A percentile compares a stretch with the other conserved stretches of the same genome.
These are phyloP conservation scores for Antitype chi DNA, from an alignment of 2,888 invertebrate genomes.

Conservation along the genomic window DNA sequence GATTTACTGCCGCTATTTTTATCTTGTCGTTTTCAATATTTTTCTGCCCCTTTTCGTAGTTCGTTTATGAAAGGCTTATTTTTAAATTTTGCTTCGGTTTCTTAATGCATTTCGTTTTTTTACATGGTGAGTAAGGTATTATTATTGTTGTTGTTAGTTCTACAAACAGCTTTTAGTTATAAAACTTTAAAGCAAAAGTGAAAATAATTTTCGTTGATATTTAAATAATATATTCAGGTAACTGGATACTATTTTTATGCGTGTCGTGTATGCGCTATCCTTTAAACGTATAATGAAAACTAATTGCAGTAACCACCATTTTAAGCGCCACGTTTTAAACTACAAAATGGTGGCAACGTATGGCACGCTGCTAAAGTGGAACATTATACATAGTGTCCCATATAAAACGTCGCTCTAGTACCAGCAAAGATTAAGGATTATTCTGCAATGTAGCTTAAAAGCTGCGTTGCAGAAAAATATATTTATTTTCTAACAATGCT, in stretches of 20 bases:
- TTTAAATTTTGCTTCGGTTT: neutral
- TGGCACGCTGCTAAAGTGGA: conserved; percentile 35
- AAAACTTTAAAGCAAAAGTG: neutral
- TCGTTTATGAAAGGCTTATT: conserved; percentile 13
- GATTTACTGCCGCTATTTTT: conserved; percentile 47
- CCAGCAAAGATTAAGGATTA: conserved; percentile 40
- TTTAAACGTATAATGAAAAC: conserved; percentile 44
- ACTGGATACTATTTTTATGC: neutral
- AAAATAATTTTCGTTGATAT: neutral
- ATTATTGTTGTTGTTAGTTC: neutral
- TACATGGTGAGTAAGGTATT: neutral
- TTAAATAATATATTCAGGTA: neutral
- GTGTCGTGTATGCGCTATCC: conserved; percentile 10
- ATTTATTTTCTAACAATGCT: neutral
- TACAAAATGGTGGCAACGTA: conserved; percentile 45
- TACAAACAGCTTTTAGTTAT: neutral
- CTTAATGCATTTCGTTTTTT: neutral
- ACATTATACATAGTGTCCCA: conserved; percentile 45
- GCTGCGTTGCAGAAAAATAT: neutral
- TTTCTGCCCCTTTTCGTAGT: conserved; percentile 28
- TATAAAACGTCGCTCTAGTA: conserved; percentile 41
- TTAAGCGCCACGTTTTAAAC: conserved; percentile 49
- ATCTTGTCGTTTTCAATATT: conserved; percentile 38
- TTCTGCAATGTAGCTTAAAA: conserved; percentile 4
- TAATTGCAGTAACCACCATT: conserved; percentile 43